phyloP scores from a whole-genome alignment of 2,888 invertebrate genomes.

The Bombyx huttoni region DNA sequence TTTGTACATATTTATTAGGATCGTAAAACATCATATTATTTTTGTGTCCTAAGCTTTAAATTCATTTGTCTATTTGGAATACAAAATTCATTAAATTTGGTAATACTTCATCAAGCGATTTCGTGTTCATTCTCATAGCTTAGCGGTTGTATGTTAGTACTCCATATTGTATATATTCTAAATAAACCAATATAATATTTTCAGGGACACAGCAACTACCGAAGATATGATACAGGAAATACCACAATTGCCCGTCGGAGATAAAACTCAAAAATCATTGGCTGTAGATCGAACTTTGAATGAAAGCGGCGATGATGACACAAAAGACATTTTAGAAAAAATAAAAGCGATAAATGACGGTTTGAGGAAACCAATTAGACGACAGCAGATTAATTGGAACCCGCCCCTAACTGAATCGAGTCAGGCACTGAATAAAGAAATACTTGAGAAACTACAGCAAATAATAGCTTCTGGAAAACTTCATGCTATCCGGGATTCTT shows the following conservation, averaged over 20 bases:
- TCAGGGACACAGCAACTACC: constrained; percentile 23
- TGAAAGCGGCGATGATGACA: constrained; percentile 21
- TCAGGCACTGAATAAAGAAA: constrained; percentile 42
- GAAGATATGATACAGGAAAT: constrained; percentile 10
- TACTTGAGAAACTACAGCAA: constrained; percentile 46
- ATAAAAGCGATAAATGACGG: constrained; percentile 68
- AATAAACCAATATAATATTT: constrained; percentile 17
- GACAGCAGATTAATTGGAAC: constrained; percentile 33
- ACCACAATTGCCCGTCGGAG: constrained; percentile 1
- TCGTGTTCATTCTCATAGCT: constrained; percentile 4
- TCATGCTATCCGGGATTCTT: constrained; percentile 17
- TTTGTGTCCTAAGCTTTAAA: too few relatives aligned
- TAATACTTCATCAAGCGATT: neutral
- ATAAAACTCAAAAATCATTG: constrained; percentile 28
- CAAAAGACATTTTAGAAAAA: constrained; percentile 65
- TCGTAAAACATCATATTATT: too few relatives aligned
- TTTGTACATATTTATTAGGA: too few relatives aligned
- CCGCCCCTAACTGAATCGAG: constrained; percentile 26
- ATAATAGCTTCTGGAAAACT: constrained; percentile 46
- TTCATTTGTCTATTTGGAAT: too few relatives aligned
- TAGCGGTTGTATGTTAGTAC: constrained; percentile 2
- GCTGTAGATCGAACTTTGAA: constrained; percentile 22
- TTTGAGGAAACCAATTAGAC: constrained; percentile 38
- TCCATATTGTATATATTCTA: constrained; percentile 3
- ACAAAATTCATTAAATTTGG: too few relatives aligned